These are phyloP conservation scores for Helarctos malayanus DNA, from an alignment of 2,797 vertebrate species.

Conservation along the genomic window DNA sequence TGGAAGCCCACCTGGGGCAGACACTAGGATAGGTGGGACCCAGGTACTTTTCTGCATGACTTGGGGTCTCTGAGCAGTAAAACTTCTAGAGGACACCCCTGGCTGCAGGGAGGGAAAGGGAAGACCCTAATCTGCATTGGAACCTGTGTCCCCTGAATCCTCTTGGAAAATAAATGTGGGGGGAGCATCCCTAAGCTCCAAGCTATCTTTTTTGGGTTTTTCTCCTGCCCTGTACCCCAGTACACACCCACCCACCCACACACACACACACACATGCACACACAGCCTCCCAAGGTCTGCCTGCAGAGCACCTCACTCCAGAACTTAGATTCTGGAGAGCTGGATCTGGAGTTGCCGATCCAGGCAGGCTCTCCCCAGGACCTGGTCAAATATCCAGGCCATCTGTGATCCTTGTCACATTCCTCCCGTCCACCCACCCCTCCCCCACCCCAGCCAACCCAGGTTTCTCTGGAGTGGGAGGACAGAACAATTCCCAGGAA, in stretches of 20 bases:
- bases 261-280: background rate
- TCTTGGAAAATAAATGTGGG: constrained; percentile 7
- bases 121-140: background rate
- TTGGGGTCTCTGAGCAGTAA: background rate
- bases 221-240: background rate
- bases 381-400: constrained; percentile 66
- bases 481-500: constrained; percentile 4
- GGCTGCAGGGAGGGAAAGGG: background rate
- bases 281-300: background rate
- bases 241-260: background rate
- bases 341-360: background rate
- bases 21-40: background rate
- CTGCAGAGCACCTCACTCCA: background rate
- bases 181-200: background rate
- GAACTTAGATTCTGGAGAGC: constrained; percentile 11
- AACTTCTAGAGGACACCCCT: constrained; percentile 29
- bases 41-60: background rate
- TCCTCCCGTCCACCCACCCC: background rate
- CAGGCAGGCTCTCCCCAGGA: constrained; percentile 58
- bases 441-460: background rate
- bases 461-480: background rate
- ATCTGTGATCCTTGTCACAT: constrained; percentile 62
- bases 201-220: constrained; percentile 44
- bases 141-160: background rate
- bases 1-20: background rate